These are phyloP conservation scores for Salmo trutta DNA, from an alignment of 2,797 vertebrate genomes.

Conservation along the genomic window DNA sequence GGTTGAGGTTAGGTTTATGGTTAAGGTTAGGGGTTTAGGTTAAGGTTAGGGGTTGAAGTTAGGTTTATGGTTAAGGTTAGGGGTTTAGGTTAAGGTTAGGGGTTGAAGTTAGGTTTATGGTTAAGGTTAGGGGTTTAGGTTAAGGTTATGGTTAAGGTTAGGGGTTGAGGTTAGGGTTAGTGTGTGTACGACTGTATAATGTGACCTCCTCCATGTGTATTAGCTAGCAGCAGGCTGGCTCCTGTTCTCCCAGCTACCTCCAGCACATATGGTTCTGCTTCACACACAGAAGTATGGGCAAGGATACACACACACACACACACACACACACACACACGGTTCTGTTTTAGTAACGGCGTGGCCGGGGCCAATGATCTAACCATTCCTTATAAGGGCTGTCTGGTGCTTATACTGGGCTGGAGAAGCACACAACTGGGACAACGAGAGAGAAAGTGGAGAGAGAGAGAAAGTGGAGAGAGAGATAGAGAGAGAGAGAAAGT, in stretches of 20 bases:
- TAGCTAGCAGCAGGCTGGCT: constrained; percentile 59
- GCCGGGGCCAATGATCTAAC: constrained; percentile 75
- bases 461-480: background rate
- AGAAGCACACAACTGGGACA: constrained; percentile 27
- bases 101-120: too few species aligned
- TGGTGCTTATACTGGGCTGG: constrained; percentile 73
- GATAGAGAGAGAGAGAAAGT: too few species aligned
- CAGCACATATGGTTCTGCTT: constrained; percentile 46
- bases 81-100: too few species aligned
- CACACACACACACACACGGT: constrained; percentile 61
- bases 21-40: too few species aligned
- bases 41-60: too few species aligned
- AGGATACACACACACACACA: constrained; percentile 56
- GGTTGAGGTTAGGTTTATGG: too few species aligned
- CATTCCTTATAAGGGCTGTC: constrained; percentile 75
- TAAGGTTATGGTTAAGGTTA: too few species aligned
- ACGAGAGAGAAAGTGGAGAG: too few species aligned
- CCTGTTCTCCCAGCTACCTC: constrained; percentile 70
- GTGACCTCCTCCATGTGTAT: constrained; percentile 68
- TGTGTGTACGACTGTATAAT: constrained; percentile 52
- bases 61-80: too few species aligned
- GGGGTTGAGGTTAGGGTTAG: background rate
- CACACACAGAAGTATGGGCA: background rate
- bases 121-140: too few species aligned
- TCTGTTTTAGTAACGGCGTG: constrained; percentile 72